A percentile compares a stretch with the other conserved stretches of the same genome.
These are phyloP conservation scores for Glaucidium brasilianum DNA, from an alignment of 2,113 vertebrate species.

Conservation along the genomic window DNA sequence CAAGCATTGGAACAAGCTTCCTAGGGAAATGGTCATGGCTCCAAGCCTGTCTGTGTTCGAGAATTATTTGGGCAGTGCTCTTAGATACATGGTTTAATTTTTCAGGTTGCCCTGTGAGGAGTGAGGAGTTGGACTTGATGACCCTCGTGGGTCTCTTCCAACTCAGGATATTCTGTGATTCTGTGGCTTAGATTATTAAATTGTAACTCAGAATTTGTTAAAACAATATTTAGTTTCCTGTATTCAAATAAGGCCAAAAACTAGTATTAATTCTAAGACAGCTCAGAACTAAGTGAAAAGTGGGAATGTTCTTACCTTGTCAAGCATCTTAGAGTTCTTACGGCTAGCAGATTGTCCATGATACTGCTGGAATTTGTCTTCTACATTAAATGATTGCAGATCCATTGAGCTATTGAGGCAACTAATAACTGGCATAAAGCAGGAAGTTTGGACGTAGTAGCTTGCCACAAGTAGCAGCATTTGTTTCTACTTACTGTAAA, in stretches of 20 bases:
- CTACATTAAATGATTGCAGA: neutral
- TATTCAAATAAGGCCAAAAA: neutral
- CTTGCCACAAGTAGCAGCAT: neutral
- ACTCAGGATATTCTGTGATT: neutral
- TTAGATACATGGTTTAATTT: neutral
- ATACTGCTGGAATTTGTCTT: neutral
- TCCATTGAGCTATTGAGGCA: neutral
- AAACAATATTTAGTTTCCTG: neutral
- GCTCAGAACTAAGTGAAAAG: neutral
- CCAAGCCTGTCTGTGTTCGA: neutral
- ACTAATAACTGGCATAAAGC: neutral
- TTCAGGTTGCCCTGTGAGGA: neutral
- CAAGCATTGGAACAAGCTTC: neutral
- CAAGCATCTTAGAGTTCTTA: neutral
- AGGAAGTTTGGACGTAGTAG: neutral
- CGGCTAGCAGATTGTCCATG: neutral
- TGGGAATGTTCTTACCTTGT: neutral
- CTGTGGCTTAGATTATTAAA: neutral
- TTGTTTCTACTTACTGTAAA: neutral
- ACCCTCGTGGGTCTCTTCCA: neutral
- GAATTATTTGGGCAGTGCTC: rapidly evolving
- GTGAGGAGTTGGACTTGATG: neutral
- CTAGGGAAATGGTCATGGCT: neutral
- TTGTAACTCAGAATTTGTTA: neutral
- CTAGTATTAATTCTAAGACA: neutral